Evolutionary conservation across 2,888 invertebrate species (phyloP).

Genomic region (Pristionchus japonicus): DNA sequence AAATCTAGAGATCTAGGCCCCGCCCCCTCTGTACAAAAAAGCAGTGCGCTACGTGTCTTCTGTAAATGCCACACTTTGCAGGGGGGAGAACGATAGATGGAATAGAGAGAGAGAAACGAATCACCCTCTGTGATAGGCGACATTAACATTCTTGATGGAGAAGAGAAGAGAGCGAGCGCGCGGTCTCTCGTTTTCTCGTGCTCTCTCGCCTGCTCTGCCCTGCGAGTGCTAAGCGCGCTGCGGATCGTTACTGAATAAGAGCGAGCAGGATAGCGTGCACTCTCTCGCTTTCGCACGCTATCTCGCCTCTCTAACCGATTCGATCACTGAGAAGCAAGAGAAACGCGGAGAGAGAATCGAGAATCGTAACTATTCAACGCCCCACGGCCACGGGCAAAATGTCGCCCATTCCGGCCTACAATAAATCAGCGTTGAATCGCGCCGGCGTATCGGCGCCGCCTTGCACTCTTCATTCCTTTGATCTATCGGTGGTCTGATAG

Average conservation of each 20-base stretch:
- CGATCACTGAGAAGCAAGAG: no score
- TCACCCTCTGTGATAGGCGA: background rate
- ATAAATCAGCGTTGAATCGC: constrained; percentile 5
- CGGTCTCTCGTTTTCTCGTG: background rate
- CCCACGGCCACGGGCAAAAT: background rate
- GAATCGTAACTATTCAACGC: background rate
- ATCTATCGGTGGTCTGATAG: background rate
- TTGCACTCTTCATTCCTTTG: background rate
- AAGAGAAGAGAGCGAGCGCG: background rate
- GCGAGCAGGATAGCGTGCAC: no score
- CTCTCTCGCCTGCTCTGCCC: background rate
- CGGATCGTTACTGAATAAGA: no score
- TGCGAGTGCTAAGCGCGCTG: no score
- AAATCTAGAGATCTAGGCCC: background rate
- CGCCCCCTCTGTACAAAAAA: background rate
- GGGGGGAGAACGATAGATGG: background rate
- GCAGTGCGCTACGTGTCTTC: background rate
- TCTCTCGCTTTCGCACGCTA: no score
- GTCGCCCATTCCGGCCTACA: constrained; percentile 1
- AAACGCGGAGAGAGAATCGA: background rate
- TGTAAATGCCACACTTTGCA: background rate
- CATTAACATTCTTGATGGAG: background rate
- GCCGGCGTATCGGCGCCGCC: no score
- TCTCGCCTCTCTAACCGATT: no score
- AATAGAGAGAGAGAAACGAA: background rate